Evolutionary conservation across 2,113 vertebrate species (phyloP).

Genomic region (Paedocypris sp.): DNA sequence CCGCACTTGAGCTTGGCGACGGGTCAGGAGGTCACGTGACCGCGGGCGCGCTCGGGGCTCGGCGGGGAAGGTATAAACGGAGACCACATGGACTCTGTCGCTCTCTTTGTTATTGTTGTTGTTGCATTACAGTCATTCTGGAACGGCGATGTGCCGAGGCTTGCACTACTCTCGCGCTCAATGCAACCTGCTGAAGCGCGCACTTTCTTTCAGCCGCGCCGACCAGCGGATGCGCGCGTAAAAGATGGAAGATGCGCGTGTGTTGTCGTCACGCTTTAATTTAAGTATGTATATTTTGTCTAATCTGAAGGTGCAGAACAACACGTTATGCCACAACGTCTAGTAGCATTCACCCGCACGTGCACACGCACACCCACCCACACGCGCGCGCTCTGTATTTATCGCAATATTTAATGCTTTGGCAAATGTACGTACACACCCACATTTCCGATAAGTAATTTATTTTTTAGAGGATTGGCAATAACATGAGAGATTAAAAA

Average conservation of each 20-base stretch:
- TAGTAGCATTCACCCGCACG: neutral
- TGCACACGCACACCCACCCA: slow-evolving; percentile 1
- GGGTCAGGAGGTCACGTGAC: slow-evolving; percentile 48
- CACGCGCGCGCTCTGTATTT: too few relatives aligned
- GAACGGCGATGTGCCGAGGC: slow-evolving; percentile 63
- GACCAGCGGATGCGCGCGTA: too few relatives aligned
- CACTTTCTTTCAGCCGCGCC: slow-evolving; percentile 59
- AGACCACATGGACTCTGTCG: slow-evolving; percentile 4
- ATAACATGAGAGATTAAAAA: too few relatives aligned
- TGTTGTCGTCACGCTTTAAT: neutral
- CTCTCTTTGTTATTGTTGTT: slow-evolving; percentile 51
- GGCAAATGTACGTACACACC: too few relatives aligned
- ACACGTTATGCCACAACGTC: too few relatives aligned
- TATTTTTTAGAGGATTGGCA: too few relatives aligned
- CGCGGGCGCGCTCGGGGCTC: slow-evolving; percentile 36
- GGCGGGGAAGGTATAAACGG: slow-evolving; percentile 10
- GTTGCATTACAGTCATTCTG: too few relatives aligned
- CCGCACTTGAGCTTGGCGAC: slow-evolving; percentile 48
- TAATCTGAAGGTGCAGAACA: too few relatives aligned
- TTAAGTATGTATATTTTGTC: too few relatives aligned
- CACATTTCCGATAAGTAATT: too few relatives aligned
- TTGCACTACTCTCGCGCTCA: slow-evolving; percentile 58
- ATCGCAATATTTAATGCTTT: too few relatives aligned
- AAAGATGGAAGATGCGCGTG: too few relatives aligned
- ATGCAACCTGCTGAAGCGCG: slow-evolving; percentile 65